phyloP scores from a whole-genome alignment of 2,888 invertebrate species.

The Stictocephala bisonia region DNA sequence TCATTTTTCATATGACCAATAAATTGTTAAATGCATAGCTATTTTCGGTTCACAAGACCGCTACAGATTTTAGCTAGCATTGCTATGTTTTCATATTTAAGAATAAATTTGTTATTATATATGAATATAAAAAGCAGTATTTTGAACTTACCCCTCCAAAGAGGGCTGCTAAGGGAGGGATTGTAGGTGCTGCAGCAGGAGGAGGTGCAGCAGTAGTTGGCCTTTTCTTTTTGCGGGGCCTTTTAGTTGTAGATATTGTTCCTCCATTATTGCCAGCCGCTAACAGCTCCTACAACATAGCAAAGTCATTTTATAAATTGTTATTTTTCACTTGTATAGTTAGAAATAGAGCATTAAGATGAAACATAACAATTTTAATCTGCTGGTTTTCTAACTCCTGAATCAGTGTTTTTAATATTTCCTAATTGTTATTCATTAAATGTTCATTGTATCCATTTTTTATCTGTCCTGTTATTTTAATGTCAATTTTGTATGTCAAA shows the following conservation, averaged over 20 bases:
- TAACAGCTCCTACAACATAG: constrained; percentile 18
- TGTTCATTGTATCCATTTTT: no score
- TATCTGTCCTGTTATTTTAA: no score
- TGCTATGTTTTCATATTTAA: no score
- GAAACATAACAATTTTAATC: background rate
- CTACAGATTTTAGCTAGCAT: no score
- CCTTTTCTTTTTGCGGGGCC: constrained; percentile 53
- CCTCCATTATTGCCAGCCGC: constrained; percentile 22
- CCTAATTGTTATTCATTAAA: no score
- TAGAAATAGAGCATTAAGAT: background rate
- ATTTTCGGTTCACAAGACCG: no score
- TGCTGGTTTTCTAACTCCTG: background rate
- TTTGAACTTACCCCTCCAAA: constrained; percentile 51
- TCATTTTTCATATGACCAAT: no score
- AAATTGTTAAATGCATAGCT: no score
- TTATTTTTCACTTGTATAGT: background rate
- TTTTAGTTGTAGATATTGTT: constrained; percentile 47
- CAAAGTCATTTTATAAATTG: background rate
- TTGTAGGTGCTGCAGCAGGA: constrained; percentile 48
- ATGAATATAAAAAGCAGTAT: no score
- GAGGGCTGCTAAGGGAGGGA: constrained; percentile 50
- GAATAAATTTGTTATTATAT: no score
- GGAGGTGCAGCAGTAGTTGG: constrained; percentile 53
- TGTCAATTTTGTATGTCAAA: no score
- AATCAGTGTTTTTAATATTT: no score